These are phyloP conservation scores for Thermophis baileyi DNA, from an alignment of 2,113 vertebrate species.

Conservation along the genomic window DNA sequence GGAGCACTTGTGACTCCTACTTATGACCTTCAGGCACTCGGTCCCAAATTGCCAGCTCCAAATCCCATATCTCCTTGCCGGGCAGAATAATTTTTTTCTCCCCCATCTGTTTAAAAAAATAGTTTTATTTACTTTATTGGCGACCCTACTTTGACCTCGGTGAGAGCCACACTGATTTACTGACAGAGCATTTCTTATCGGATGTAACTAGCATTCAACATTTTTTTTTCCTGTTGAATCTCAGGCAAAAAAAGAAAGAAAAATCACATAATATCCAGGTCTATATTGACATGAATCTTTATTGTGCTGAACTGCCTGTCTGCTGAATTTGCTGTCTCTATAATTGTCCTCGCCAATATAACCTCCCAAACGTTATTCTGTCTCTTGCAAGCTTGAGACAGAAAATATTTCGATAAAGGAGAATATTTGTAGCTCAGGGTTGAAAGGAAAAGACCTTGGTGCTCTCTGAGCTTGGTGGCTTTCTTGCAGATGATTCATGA, in stretches of 20 bases:
- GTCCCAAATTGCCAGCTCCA: too few species aligned
- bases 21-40: neutral
- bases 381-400: neutral
- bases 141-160: neutral
- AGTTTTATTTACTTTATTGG: neutral
- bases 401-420: neutral
- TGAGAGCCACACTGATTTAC: neutral
- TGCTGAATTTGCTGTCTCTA: neutral
- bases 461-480: too few species aligned
- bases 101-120: neutral
- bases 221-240: neutral
- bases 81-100: neutral
- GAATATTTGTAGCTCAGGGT: neutral
- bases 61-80: too few species aligned
- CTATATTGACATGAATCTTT: neutral
- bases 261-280: neutral
- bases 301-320: neutral
- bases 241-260: neutral
- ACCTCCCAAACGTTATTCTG: neutral
- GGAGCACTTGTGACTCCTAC: conserved; percentile 29
- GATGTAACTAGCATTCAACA: too few species aligned
- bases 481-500: neutral
- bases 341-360: neutral
- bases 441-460: too few species aligned
- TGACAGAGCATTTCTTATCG: neutral